These are phyloP conservation scores for Lasioglossum oenotherae DNA, from an alignment of 2,888 invertebrate genomes.

Conservation along the genomic window DNA sequence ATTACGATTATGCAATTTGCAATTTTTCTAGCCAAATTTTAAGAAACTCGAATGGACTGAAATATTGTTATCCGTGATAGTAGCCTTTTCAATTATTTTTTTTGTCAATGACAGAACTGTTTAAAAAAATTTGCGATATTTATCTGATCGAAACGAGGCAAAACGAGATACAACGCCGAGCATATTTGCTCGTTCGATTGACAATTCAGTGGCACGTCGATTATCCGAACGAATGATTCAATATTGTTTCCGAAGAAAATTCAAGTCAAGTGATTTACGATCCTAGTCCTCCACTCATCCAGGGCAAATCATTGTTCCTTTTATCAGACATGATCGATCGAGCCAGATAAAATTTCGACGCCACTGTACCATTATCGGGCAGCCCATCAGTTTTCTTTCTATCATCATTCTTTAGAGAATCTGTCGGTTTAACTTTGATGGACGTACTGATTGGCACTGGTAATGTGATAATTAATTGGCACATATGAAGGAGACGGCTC, in stretches of 20 bases:
- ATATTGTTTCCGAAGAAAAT: neutral
- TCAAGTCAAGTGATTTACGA: neutral
- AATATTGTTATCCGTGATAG: too few species aligned
- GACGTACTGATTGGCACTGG: neutral
- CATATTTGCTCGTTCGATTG: too few species aligned
- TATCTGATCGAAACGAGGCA: too few species aligned
- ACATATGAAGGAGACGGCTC: neutral
- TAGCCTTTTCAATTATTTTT: too few species aligned
- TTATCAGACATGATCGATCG: slow-evolving; percentile 14
- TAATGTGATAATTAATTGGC: neutral
- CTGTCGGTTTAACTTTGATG: neutral
- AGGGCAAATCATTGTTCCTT: neutral
- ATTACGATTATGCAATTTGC: too few species aligned
- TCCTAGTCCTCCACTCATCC: neutral
- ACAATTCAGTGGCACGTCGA: too few species aligned
- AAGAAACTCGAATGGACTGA: too few species aligned
- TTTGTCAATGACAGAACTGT: too few species aligned
- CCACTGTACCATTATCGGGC: neutral
- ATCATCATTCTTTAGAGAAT: neutral
- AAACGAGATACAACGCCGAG: too few species aligned
- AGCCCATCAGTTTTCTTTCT: neutral
- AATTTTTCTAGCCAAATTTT: too few species aligned
- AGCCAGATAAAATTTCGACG: slow-evolving; percentile 1
- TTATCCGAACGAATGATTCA: too few species aligned
- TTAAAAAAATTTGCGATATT: neutral